Percentiles rank a stretch among this genome's conserved stretches.
phyloP scores from a whole-genome alignment of 2,113 vertebrate genomes.

The Rousettus leschenaultii region DNA sequence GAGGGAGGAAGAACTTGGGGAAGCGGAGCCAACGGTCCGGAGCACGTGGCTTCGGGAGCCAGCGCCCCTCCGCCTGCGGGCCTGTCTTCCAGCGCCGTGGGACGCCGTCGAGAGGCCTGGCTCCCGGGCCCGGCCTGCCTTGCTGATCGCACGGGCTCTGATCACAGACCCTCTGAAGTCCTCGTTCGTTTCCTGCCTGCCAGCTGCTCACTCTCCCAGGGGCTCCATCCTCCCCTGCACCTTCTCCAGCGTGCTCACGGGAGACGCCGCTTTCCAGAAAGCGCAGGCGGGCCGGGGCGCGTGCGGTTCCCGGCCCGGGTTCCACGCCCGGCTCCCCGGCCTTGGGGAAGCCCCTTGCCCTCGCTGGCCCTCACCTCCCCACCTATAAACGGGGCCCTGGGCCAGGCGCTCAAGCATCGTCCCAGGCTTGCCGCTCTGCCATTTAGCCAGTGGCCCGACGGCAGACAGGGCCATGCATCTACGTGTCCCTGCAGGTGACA shows the following conservation, averaged over 20 bases:
- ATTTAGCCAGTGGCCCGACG: neutral
- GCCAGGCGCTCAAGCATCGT: too few relatives aligned
- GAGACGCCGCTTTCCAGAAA: neutral
- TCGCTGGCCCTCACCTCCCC: neutral
- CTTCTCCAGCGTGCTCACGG: neutral
- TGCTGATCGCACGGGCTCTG: neutral
- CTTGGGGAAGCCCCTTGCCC: neutral
- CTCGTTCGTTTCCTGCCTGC: neutral
- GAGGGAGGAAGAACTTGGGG: neutral
- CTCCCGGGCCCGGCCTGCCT: neutral
- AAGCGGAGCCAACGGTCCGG: neutral
- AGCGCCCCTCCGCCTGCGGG: neutral
- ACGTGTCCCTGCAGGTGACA: fast-evolving
- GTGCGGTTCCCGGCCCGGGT: too few relatives aligned
- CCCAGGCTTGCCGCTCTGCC: neutral
- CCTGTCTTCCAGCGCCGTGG: fast-evolving
- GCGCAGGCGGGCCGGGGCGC: too few relatives aligned
- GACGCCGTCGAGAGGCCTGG: neutral
- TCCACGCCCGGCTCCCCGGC: neutral
- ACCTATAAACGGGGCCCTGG: fast-evolving
- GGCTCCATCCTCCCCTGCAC: neutral
- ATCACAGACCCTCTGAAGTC: neutral
- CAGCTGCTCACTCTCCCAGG: neutral
- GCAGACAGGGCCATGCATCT: fast-evolving
- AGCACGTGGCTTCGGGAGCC: neutral